These are phyloP conservation scores for Rutpela maculata DNA, from an alignment of 2,888 invertebrate species.

Conservation along the genomic window DNA sequence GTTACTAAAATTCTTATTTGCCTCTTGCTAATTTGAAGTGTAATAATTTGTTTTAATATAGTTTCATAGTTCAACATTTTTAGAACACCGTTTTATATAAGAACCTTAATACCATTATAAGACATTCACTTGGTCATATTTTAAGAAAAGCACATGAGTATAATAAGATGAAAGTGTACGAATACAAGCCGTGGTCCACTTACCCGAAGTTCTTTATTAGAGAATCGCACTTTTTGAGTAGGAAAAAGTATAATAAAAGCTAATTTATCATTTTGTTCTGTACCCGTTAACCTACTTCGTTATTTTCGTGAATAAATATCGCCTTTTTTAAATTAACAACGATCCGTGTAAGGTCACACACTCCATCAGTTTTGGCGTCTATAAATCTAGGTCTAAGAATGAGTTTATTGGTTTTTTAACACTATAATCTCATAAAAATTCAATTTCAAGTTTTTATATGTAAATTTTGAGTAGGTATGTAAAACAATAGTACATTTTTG, in stretches of 20 bases:
- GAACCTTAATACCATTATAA: neutral
- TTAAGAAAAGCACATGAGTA: neutral
- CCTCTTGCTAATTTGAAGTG: neutral
- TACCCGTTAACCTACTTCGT: slow-evolving; percentile 1
- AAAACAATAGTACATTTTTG: neutral
- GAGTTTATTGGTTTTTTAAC: neutral
- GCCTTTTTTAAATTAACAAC: slow-evolving; percentile 15
- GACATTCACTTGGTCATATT: neutral
- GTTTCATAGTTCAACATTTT: neutral
- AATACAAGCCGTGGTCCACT: neutral
- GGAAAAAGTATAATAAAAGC: slow-evolving; percentile 1
- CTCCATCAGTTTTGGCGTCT: neutral
- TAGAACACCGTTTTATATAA: neutral
- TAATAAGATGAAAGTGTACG: slow-evolving; percentile 15
- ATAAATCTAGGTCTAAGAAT: neutral
- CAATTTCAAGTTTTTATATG: neutral
- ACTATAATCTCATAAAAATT: neutral
- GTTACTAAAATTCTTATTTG: no score
- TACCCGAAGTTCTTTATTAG: slow-evolving; percentile 3
- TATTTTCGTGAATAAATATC: slow-evolving; percentile 3
- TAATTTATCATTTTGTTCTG: slow-evolving; percentile 19
- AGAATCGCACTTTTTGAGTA: slow-evolving; percentile 8
- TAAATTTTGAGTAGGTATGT: neutral
- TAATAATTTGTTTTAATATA: neutral
- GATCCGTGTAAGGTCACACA: neutral